Conservation (phyloP, 1,140 invertebrate genomes). For the Drosophila sturtevanti region DNA sequence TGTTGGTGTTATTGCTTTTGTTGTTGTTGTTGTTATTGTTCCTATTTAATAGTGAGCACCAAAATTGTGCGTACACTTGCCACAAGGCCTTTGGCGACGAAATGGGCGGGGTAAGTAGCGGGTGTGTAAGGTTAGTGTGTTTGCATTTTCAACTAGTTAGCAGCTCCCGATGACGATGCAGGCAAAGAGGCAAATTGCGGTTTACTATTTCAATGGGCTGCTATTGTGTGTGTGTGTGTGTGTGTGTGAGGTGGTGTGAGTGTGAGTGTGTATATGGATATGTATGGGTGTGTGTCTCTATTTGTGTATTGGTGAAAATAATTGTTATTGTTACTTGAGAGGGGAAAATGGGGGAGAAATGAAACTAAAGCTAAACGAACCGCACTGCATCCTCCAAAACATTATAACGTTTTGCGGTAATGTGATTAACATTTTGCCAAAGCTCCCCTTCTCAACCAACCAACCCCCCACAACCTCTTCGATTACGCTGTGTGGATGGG, state of each 20-base stretch:
- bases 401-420: conserved; percentile 79
- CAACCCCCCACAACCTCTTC: no score
- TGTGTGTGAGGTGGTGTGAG: conserved; percentile 4
- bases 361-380: neutral
- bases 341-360: conserved; percentile 13
- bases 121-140: conserved; percentile 29
- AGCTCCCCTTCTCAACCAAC: conserved; percentile 64
- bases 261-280: conserved; percentile 10
- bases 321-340: conserved; percentile 76
- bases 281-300: conserved; percentile 7
- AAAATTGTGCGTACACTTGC: conserved; percentile 47
- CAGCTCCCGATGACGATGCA: conserved; percentile 34
- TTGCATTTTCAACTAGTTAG: conserved; percentile 70
- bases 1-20: conserved; percentile 27
- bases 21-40: conserved; percentile 25
- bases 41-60: conserved; percentile 34
- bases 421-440: conserved; percentile 76
- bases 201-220: conserved; percentile 66
- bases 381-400: conserved; percentile 51
- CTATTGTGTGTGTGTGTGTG: neutral
- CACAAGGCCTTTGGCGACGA: neutral
- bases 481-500: no score
- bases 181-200: conserved; percentile 64
- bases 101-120: neutral
- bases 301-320: conserved; percentile 58